Evolutionary conservation across 2,888 invertebrate species (phyloP).

Genomic region (Lamellibrachia satsuma): DNA sequence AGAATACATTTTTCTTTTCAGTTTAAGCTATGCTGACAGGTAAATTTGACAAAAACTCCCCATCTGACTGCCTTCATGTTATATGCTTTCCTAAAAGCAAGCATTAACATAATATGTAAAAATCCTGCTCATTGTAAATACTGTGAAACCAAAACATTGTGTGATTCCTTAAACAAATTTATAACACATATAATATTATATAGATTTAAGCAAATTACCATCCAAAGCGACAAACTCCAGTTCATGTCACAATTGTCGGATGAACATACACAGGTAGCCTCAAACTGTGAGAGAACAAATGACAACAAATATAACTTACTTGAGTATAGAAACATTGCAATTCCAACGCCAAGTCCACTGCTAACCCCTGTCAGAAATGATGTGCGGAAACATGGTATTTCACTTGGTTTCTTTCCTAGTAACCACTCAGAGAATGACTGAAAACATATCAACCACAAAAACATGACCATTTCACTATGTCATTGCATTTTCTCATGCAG

Average conservation of each 20-base stretch:
- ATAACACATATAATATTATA: too few species aligned
- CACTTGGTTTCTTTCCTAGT: slow-evolving; percentile 9
- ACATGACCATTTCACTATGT: background rate
- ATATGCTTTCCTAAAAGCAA: too few species aligned
- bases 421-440: slow-evolving; percentile 25
- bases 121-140: too few species aligned
- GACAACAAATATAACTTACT: slow-evolving; percentile 18
- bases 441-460: background rate
- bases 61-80: background rate
- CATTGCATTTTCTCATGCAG: background rate
- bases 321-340: slow-evolving; percentile 17
- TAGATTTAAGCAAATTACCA: too few species aligned
- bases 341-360: slow-evolving; percentile 25
- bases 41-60: background rate
- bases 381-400: slow-evolving; percentile 27
- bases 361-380: slow-evolving; percentile 25
- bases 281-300: background rate
- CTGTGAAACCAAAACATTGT: too few species aligned
- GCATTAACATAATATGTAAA: too few species aligned
- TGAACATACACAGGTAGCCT: background rate
- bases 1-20: background rate
- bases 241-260: too few species aligned
- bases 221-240: too few species aligned
- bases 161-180: too few species aligned
- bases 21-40: background rate